Evolutionary conservation across 2,797 vertebrate genomes (phyloP), one percentile per base, ranked within the genome.

Genomic region (Philypnodon macrostomus): DNA sequence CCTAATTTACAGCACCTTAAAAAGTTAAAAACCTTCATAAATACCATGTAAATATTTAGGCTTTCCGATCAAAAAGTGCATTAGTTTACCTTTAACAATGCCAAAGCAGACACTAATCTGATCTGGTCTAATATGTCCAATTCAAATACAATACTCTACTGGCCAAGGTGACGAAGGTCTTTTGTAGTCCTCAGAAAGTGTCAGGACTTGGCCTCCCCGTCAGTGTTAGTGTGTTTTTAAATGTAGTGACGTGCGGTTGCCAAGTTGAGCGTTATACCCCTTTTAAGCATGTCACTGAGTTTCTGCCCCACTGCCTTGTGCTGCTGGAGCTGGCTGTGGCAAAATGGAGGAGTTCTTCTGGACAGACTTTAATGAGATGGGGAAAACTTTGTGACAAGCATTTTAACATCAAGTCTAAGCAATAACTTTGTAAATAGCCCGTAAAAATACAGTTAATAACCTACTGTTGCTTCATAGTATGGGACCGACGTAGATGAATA

Each of bases 141-240:
- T n/a, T n/a, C n/a, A n/a, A n/a, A n/a, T n/a, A n/a, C n/a, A n/a
- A n/a, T n/a, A n/a, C 2, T 29, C 27, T 10, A 29, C 27, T 29
- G 27, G 12, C 16, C 16, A 21, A 12, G 9, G 14, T 41, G 9
- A 10, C 32, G 19, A 7, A 14, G 8, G 13, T 15, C 24, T 15
- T 10, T 7, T 41, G 39, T 1, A 9, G 24, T 24, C 7, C 15
- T 41, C 7, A 27, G 39, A 9, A 16, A 26, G 13, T 26, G 14
- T 3, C 11, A 5, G 1, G 12, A 18, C 12, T 11, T 38, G 17
- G 18, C 12, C 5, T 2, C 9, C 21, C 7, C 18, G 19, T 83
- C 80, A 64, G 85, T 73, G 85, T 71, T 53, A 33, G 49, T 85
- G 48, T n/a, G 34, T 61, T 67, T 67, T 71, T 55, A 86, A 88